A percentile compares a stretch with the other conserved stretches of the same genome.
phyloP scores from a whole-genome alignment of 2,113 vertebrate species.

The Caracal caracal region DNA sequence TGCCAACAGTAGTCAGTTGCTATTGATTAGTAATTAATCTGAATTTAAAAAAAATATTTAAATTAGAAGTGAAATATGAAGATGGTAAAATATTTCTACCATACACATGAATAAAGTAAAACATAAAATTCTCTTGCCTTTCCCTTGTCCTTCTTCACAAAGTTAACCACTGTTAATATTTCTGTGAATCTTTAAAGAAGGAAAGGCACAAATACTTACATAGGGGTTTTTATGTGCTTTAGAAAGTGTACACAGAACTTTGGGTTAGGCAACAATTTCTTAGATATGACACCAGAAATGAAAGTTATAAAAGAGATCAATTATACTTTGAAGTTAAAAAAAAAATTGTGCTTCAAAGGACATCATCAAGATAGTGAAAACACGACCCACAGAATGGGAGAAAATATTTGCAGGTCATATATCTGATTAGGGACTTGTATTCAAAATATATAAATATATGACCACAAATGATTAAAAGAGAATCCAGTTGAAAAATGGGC shows the following conservation, averaged over 20 bases:
- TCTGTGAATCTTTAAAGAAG: neutral
- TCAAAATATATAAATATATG: neutral
- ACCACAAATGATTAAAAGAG: neutral
- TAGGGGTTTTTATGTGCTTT: neutral
- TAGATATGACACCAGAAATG: neutral
- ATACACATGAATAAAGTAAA: neutral
- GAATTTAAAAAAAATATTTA: neutral
- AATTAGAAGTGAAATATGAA: neutral
- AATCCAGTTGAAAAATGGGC: neutral
- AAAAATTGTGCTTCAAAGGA: neutral
- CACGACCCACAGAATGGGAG: neutral
- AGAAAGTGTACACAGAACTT: neutral
- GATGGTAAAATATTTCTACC: neutral
- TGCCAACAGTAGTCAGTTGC: neutral
- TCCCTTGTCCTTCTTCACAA: neutral
- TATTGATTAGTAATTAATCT: neutral
- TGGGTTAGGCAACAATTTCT: neutral
- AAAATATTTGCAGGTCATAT: conserved; percentile 10
- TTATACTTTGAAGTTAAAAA: neutral
- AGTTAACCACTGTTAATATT: neutral
- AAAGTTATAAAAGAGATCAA: neutral
- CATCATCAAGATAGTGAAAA: neutral
- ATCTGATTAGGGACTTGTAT: neutral
- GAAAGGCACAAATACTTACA: neutral
- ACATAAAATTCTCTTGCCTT: neutral